phyloP scores from a whole-genome alignment of 2,113 vertebrate genomes.

The Sapajus apella region DNA sequence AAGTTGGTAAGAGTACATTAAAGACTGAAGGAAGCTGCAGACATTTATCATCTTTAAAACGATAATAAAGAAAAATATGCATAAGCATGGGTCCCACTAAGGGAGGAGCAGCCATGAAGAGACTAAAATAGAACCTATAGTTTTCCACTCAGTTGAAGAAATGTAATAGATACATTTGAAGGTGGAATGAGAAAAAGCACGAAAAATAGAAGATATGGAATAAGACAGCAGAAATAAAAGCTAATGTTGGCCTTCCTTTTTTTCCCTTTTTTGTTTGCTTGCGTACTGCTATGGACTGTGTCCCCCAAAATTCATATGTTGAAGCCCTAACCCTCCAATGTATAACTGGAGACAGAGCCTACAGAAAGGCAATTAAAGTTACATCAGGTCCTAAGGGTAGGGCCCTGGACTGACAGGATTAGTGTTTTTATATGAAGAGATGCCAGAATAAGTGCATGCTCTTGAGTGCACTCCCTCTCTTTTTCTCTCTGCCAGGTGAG shows the following conservation, averaged over 20 bases:
- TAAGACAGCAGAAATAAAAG: neutral
- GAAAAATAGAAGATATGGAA: neutral
- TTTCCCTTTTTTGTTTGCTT: neutral
- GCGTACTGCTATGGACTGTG: neutral
- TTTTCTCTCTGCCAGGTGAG: neutral
- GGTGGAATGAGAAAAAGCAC: neutral
- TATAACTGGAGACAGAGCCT: neutral
- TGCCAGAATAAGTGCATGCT: neutral
- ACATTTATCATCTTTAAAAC: neutral
- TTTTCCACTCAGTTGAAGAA: neutral
- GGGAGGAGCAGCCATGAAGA: neutral
- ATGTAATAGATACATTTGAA: neutral
- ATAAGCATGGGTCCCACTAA: neutral
- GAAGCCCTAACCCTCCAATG: too few species aligned
- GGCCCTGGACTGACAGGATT: neutral
- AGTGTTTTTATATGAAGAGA: neutral
- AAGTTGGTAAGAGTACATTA: neutral
- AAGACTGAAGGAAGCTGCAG: neutral
- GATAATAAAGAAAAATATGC: neutral
- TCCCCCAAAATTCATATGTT: neutral
- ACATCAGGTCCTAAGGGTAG: neutral
- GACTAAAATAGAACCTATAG: neutral
- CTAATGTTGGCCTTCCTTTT: neutral
- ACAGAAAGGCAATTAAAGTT: neutral
- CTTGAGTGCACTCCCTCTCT: neutral